These are phyloP conservation scores for Ametastegia equiseti DNA, from an alignment of 2,888 invertebrate species.

Conservation along the genomic window DNA sequence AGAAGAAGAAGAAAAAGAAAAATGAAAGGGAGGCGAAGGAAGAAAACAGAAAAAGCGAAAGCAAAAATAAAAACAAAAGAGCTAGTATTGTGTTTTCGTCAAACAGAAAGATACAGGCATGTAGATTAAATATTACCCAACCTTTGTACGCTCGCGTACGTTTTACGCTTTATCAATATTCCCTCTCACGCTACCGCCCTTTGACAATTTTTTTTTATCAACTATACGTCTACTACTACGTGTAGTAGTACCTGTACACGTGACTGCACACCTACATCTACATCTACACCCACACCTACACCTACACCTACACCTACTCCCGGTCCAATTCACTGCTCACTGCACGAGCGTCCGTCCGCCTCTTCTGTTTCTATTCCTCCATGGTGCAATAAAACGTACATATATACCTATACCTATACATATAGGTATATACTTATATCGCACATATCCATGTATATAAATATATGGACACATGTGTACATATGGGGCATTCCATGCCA, in stretches of 20 bases:
- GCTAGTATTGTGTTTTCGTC: slow-evolving; percentile 1
- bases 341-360: background rate
- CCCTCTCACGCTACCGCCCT: background rate
- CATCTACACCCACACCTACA: background rate
- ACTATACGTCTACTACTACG: background rate
- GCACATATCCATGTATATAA: too few species aligned
- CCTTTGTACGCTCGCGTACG: slow-evolving; percentile 13
- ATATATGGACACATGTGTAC: too few species aligned
- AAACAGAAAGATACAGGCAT: slow-evolving; percentile 11
- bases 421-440: too few species aligned
- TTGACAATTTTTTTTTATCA: slow-evolving; percentile 9
- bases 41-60: background rate
- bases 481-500: too few species aligned
- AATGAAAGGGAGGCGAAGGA: background rate
- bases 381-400: slow-evolving; percentile 7
- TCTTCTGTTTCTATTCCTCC: background rate
- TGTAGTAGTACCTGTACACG: too few species aligned
- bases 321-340: background rate
- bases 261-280: background rate
- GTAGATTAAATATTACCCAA: slow-evolving; percentile 24
- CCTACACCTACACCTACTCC: background rate
- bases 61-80: too few species aligned
- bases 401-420: background rate
- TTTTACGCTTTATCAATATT: slow-evolving; percentile 31
- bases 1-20: too few species aligned